These are phyloP conservation scores for Carpatolechia fugitivella DNA, from an alignment of 2,888 invertebrate species.

Conservation along the genomic window DNA sequence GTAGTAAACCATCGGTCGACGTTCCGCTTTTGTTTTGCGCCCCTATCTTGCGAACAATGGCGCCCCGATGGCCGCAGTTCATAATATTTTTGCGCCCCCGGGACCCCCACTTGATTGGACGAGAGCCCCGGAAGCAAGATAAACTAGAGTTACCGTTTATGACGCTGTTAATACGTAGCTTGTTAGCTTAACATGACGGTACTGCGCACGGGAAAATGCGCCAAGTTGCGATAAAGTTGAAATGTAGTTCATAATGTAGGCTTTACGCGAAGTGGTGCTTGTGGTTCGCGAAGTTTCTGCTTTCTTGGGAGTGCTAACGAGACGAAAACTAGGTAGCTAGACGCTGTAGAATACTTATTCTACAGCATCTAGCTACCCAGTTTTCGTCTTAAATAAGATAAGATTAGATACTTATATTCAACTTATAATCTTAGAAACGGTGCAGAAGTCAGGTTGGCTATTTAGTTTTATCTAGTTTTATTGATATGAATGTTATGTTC, in stretches of 20 bases:
- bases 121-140: slow-evolving; percentile 43
- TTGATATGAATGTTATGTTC: too few species aligned
- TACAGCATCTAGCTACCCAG: too few species aligned
- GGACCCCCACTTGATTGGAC: slow-evolving; percentile 54
- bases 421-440: too few species aligned
- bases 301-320: not conserved
- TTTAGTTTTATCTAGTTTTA: too few species aligned
- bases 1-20: slow-evolving; percentile 2
- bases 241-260: not conserved
- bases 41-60: slow-evolving; percentile 38
- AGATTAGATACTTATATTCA: too few species aligned
- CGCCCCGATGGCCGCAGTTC: slow-evolving; percentile 28
- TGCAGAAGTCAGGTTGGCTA: too few species aligned
- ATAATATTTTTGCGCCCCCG: slow-evolving; percentile 52
- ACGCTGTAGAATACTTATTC: not conserved
- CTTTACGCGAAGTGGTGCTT: not conserved
- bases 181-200: slow-evolving; percentile 7
- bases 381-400: too few species aligned
- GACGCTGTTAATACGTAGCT: slow-evolving; percentile 36
- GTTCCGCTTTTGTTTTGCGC: slow-evolving; percentile 32
- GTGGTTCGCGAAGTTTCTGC: not conserved
- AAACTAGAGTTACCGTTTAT: slow-evolving; percentile 40
- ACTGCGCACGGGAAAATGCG: not conserved
- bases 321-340: too few species aligned
- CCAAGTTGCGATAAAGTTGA: not conserved